Percentiles rank a stretch among this genome's conserved stretches.
These are phyloP conservation scores for Oscheius sp. DNA, from an alignment of 2,888 invertebrate genomes.

Conservation along the genomic window DNA sequence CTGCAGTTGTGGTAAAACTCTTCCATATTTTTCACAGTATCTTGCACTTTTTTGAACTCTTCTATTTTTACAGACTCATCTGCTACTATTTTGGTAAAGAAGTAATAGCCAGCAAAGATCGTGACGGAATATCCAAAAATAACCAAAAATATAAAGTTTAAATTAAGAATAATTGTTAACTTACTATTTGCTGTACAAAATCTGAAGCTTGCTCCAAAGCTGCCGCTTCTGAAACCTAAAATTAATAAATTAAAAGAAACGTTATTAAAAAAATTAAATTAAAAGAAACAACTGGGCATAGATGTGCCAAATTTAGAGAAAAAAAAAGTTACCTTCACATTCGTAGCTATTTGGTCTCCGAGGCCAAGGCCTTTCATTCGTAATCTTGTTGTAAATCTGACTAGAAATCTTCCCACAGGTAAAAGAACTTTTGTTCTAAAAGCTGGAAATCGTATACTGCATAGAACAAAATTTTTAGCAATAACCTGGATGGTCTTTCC, in stretches of 20 bases:
- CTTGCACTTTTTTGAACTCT: conserved; percentile 46
- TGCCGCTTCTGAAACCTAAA: conserved; percentile 57
- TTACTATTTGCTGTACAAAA: conserved; percentile 68
- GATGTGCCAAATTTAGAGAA: too few relatives aligned
- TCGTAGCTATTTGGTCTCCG: conserved; percentile 52
- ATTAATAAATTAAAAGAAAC: not conserved
- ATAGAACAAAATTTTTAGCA: conserved; percentile 50
- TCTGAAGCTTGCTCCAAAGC: conserved; percentile 72
- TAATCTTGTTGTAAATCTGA: conserved; percentile 64
- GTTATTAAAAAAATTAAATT: not conserved
- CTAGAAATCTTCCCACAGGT: conserved; percentile 35
- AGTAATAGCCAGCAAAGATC: conserved; percentile 67
- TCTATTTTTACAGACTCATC: conserved; percentile 55
- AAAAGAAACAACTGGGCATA: too few relatives aligned
- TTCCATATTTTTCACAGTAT: not conserved
- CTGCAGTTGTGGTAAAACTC: not conserved
- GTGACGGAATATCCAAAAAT: conserved; percentile 69
- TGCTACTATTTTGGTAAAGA: conserved; percentile 60
- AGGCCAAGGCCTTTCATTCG: conserved; percentile 68
- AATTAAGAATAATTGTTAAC: too few relatives aligned
- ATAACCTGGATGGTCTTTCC: conserved; percentile 68
- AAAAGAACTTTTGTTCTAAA: conserved; percentile 15
- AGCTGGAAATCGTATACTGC: not conserved
- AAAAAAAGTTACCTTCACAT: conserved; percentile 63
- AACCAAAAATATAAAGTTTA: too few relatives aligned